Evolutionary conservation across 2,888 invertebrate genomes (phyloP), one percentile per base, ranked within the genome.

Genomic region (Lordiphosa fenestrarum): DNA sequence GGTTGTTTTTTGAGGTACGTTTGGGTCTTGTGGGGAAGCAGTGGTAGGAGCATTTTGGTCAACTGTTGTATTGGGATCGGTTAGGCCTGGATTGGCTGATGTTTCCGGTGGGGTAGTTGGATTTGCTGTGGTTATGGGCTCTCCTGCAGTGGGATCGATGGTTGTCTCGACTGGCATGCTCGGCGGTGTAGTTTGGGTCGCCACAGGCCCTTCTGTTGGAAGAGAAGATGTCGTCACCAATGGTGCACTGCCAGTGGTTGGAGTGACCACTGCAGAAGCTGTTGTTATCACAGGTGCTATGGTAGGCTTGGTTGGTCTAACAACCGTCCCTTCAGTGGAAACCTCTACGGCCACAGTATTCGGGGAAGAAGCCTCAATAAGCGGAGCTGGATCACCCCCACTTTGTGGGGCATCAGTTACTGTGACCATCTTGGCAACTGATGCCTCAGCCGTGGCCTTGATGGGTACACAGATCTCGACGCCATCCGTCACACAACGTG

Each of bases 401-500:
- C 10, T 12, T 10, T 48, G 38, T 3, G 71, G 66, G n/a, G 47
- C 65, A 37, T 76, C 67, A n/a, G 68, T 73, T 9, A 71, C 55
- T 12, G 77, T 77, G 4, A 71, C 75, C 78, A 77, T 74, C 52
- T 77, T 77, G 40, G 66, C 78, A 3, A 59, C 53, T 40, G 74
- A 46, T 0, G 56, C 58, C 39, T 52, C 63, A 0, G 21, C 52
- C 12, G 55, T 56, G 3, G 73, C 63, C 40, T 81, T 87, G 1
- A 86, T 25, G 0, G 84, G 72, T 10, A 85, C 72, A 59, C 89
- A 89, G 42, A 88, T 84, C 50, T 84, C 73, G 7, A 75, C 56
- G 6, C 87, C 88, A 63, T 85, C 83, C 59, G 86, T 87, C 0
- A 87, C 74, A 58, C 89, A 89, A 10, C 87, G 85, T 1, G 84